phyloP scores from a whole-genome alignment of 2,797 vertebrate genomes.

The Anniella stebbinsi region DNA sequence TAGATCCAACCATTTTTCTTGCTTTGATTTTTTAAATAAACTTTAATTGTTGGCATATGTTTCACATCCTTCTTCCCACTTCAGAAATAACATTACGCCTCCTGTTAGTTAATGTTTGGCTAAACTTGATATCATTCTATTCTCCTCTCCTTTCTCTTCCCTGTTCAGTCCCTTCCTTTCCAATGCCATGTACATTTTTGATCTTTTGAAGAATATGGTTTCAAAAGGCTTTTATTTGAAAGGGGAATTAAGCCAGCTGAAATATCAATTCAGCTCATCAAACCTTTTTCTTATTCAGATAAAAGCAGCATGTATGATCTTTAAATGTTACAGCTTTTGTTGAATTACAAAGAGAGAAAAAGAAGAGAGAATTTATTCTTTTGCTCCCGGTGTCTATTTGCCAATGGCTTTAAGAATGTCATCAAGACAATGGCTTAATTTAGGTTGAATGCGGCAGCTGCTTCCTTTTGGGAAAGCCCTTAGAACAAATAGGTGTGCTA shows the following conservation, averaged over 20 bases:
- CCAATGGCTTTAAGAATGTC: slow-evolving; percentile 23
- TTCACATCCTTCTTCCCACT: neutral
- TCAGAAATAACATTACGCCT: neutral
- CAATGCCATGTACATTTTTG: slow-evolving; percentile 8
- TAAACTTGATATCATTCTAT: neutral
- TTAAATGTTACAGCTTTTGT: slow-evolving; percentile 35
- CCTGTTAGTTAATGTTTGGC: neutral
- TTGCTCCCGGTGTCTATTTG: slow-evolving; percentile 25
- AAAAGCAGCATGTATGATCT: slow-evolving; percentile 28
- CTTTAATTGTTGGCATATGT: neutral
- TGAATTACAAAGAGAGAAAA: slow-evolving; percentile 22
- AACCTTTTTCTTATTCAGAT: slow-evolving; percentile 36
- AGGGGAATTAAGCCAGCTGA: slow-evolving; percentile 39
- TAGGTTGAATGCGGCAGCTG: slow-evolving; percentile 13
- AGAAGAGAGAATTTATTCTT: slow-evolving; percentile 5
- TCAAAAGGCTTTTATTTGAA: slow-evolving; percentile 38
- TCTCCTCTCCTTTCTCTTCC: neutral
- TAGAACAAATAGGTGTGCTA: slow-evolving; percentile 8
- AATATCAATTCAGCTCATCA: slow-evolving; percentile 34
- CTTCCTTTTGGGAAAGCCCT: slow-evolving; percentile 4
- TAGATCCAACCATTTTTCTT: neutral
- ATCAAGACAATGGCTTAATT: slow-evolving; percentile 25
- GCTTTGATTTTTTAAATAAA: neutral
- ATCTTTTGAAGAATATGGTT: slow-evolving; percentile 29
- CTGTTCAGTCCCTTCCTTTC: neutral